Evolutionary conservation across 2,113 vertebrate genomes (phyloP), one percentile per base, ranked within the genome.

Genomic region (Oryctolagus cuniculus): DNA sequence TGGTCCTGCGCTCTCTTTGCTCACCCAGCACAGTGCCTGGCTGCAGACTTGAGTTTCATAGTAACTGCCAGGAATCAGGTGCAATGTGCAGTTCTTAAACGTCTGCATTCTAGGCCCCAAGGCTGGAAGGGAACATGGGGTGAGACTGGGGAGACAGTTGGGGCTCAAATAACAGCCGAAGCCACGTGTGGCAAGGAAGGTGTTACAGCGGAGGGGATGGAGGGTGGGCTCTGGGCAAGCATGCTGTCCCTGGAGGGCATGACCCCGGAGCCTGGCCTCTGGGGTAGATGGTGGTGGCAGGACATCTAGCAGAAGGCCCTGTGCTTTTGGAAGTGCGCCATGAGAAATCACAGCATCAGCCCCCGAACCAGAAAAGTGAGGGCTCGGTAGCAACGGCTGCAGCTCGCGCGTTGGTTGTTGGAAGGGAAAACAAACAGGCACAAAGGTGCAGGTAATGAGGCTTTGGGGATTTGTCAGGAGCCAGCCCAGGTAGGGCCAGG

Each of bases 401-500:
- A 0, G 9, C 80, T 17, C 24, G 16, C 87, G 75, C 81, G 15
- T 31, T 82, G 90, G 88, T 86, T 96, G 55, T 92, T 85, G 4
- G 0, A 27, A 64, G 90, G 90, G 69, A 91, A 66, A 92, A 92
- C 53, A 75, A 69, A 88, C 55, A 11, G 61, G 91, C 90, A 77
- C 82, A 25, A 29, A 49, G 10, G 70, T 84, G 34, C 44, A 58
- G 89, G 92, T 97, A 97, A 97, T 96, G 89, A 97, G 94, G 83
- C 97, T 96, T 95, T 92, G 63, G 97, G 96, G 97, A 97, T 90
- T 97, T 97, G 78, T n/a, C 90, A 6, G 5, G 27, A 96, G 80
- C 82, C 69, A 6, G 94, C 72, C 84, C 61, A 66, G 44, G 67
- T 49, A 69, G 67, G 77, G 85, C 64, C 61, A 15, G 10, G 64